Percentiles rank a stretch among this genome's conserved stretches.
phyloP scores from a whole-genome alignment of 2,113 vertebrate species.

The Sapayoa aenigma region DNA sequence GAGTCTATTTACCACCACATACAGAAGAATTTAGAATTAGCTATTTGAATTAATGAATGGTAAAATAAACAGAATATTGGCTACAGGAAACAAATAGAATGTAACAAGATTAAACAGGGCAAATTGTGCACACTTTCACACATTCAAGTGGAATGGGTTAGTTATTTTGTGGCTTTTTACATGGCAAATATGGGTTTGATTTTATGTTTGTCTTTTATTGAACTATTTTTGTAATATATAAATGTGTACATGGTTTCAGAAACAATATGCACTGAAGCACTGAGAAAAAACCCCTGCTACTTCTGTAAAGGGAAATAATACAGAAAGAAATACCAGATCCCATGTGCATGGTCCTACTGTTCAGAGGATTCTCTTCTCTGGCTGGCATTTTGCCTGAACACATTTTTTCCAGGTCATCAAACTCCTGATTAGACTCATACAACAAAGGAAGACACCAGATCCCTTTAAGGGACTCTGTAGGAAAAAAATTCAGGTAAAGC shows the following conservation, averaged over 20 bases:
- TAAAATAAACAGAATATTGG: background rate
- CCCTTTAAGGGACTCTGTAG: background rate
- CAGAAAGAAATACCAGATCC: background rate
- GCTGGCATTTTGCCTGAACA: slow-evolving; percentile 41
- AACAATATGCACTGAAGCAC: background rate
- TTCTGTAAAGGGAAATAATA: background rate
- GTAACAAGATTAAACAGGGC: background rate
- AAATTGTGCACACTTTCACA: background rate
- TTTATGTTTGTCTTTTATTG: background rate
- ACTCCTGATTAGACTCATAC: background rate
- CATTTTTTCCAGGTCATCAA: slow-evolving; percentile 52
- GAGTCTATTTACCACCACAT: background rate
- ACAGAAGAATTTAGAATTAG: background rate
- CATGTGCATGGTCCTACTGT: background rate
- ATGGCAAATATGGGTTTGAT: background rate
- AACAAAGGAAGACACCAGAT: slow-evolving; percentile 1
- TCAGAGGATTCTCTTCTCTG: slow-evolving; percentile 4
- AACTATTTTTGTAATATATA: background rate
- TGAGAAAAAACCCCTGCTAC: background rate
- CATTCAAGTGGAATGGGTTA: background rate
- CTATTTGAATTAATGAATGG: background rate
- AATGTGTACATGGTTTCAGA: background rate
- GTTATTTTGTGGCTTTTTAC: background rate
- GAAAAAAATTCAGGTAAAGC: background rate
- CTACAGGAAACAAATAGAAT: background rate